Evolutionary conservation across 2,113 vertebrate genomes (phyloP), one percentile per base, ranked within the genome.

Genomic region (Megaleporinus macrocephalus): DNA sequence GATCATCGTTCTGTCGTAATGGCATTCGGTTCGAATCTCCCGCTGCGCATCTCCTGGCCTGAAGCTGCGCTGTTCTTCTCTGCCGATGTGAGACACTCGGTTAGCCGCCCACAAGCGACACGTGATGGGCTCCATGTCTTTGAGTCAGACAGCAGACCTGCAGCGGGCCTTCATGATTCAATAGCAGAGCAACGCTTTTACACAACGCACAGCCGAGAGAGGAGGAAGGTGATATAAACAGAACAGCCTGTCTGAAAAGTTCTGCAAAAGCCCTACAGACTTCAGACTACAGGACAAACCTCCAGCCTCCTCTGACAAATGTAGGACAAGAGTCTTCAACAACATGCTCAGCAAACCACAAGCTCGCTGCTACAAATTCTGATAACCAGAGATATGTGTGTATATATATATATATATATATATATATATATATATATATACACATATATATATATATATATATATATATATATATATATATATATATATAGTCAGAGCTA

Each of bases 111-210:
- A 70, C 33, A 4, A 44, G 20, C 33, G 9, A 70, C 66, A 70
- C 36, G 33, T 70, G 66, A 70, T 70, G 66, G 44, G 66, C 33
- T 70, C 33, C 33, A 41, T 44, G 66, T 20, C 30, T 57, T 57
- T 68, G 65, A 68, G 30, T 68, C 66, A 70, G 20, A 70, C 66
- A 0, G 36, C 66, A 24, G 33, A 41, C 14, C 66, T 44, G n/a
- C 33, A 70, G 24, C 66, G 33, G 66, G 55, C n/a, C 30, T 26
- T 41, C 27, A 74, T 36, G 16, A 33, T 55, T 26, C n/a, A 62
- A 26, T 18, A 2, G 11, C 29, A 27, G 24, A 44, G 15, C 30
- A 47, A 24, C 36, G 29, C 36, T 41, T 18, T 63, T 47, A 26
- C 30, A 44, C 76, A 79, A 47, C 7, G 65, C 24, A 76, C 15